Evolutionary conservation across 2,888 invertebrate species (phyloP), one percentile per base, ranked within the genome.

Genomic region (Synanthedon tipuliformis): DNA sequence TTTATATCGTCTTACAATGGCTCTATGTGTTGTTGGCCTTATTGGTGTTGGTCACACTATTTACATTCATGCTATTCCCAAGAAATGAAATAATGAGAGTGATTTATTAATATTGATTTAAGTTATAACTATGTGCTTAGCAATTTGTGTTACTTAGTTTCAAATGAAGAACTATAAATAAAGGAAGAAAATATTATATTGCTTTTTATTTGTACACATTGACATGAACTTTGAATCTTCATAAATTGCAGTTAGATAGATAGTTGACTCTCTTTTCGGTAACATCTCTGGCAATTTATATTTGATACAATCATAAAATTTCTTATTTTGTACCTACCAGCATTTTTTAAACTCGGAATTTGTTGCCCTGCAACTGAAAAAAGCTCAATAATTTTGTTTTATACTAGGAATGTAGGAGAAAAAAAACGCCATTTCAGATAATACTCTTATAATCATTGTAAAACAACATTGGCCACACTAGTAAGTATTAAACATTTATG

Each of bases 1-100:
- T 12, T 64, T 90, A 53, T 85, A 83, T 65, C 81, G 83, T 23
- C 51, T 83, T 11, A 87, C 88, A n/a, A 56, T 84, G 68, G 70
- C 71, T 51, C 71, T 88, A 50, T 81, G 86, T 56, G 59, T 80
- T 40, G 56, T 77, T 12, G 88, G 85, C 5, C 53, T 88, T 0
- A 16, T 66, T 54, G 81, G 83, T 41, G 66, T 85, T 3, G 81
- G 63, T n/a, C 80, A 87, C 59, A 79, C 81, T 23, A 60, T 87
- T 64, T 86, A 71, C 61, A 50, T 13, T 41, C 78, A 81, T 18
- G 83, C 85, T 55, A 62, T 82, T 3, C 81, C 83, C 57, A 83
- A 79, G 69, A 81, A 84, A 63, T 18, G 27, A 45, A 45, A n/a
- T 12, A 45, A 34, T 34, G 34, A 34, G 2, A 3, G 8, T 0